These are phyloP conservation scores for Lutraria lutraria DNA, from an alignment of 2,888 invertebrate genomes.

Conservation along the genomic window DNA sequence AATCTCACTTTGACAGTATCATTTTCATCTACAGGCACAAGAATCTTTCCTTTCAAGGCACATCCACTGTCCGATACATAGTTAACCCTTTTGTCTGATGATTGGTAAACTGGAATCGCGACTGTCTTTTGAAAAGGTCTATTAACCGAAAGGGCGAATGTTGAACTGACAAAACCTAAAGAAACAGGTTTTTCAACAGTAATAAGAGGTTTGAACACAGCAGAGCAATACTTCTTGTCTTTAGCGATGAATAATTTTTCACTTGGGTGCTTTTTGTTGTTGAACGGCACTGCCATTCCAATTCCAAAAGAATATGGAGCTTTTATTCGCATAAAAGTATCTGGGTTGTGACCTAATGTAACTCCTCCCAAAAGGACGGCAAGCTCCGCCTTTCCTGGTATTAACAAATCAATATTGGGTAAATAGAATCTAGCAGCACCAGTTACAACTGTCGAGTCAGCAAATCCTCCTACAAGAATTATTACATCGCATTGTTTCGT, in stretches of 20 bases:
- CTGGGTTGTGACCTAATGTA: constrained; percentile 67
- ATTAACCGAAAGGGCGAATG: constrained; percentile 48
- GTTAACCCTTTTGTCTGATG: constrained; percentile 27
- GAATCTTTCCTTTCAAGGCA: constrained; percentile 58
- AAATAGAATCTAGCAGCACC: constrained; percentile 70
- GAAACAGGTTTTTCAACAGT: constrained; percentile 36
- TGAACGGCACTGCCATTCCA: constrained; percentile 72
- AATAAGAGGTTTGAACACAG: constrained; percentile 63
- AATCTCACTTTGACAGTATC: constrained; percentile 53
- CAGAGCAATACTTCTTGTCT: constrained; percentile 61
- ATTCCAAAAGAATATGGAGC: constrained; percentile 69
- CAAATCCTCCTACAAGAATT: constrained; percentile 66
- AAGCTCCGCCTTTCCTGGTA: constrained; percentile 65
- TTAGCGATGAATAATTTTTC: constrained; percentile 65
- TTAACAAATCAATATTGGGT: constrained; percentile 71
- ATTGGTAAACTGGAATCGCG: constrained; percentile 55
- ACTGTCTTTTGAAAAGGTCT: constrained; percentile 56
- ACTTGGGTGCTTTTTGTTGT: constrained; percentile 60
- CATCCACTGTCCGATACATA: constrained; percentile 64
- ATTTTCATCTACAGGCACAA: constrained; percentile 52
- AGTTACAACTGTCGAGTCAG: constrained; percentile 62
- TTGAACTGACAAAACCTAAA: constrained; percentile 49
- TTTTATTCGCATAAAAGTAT: constrained; percentile 51
- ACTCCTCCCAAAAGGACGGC: constrained; percentile 71
- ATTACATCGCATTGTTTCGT: constrained; percentile 64